phyloP scores from a whole-genome alignment of 2,113 vertebrate genomes.

The Rhabdornis inornatus region DNA sequence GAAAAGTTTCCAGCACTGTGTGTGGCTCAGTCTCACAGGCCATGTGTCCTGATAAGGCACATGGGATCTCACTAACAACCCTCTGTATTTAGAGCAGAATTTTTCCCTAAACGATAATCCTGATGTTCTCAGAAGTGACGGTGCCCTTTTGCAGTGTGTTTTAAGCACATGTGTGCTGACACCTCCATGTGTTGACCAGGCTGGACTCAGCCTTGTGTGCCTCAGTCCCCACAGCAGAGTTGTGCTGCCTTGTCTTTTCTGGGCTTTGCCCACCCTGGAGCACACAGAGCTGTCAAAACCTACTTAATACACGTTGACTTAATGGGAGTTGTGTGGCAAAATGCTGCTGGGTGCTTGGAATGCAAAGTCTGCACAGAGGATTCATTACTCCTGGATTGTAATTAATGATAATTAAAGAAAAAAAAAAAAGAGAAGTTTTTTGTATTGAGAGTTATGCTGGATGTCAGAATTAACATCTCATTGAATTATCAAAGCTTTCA shows the following conservation, averaged over 20 bases:
- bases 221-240: rapidly evolving
- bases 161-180: neutral
- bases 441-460: neutral
- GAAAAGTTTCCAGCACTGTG: neutral
- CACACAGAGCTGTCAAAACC: neutral
- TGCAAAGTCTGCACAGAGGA: neutral
- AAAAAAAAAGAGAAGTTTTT: neutral
- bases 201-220: neutral
- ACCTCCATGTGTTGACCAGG: neutral
- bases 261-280: neutral
- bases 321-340: neutral
- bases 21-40: neutral
- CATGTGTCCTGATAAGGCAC: neutral
- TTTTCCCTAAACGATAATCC: neutral
- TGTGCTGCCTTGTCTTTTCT: neutral
- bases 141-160: neutral
- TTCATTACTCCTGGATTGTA: conserved; percentile 5
- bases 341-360: neutral
- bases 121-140: neutral
- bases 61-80: neutral
- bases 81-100: neutral
- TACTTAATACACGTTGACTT: neutral
- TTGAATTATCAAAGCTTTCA: conserved; percentile 49
- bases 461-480: conserved; percentile 55
- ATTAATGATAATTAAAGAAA: conserved; percentile 7